A percentile compares a stretch with the other conserved stretches of the same genome.
These are phyloP conservation scores for Zaprionus ornatus DNA, from an alignment of 1,140 invertebrate genomes.

Conservation along the genomic window DNA sequence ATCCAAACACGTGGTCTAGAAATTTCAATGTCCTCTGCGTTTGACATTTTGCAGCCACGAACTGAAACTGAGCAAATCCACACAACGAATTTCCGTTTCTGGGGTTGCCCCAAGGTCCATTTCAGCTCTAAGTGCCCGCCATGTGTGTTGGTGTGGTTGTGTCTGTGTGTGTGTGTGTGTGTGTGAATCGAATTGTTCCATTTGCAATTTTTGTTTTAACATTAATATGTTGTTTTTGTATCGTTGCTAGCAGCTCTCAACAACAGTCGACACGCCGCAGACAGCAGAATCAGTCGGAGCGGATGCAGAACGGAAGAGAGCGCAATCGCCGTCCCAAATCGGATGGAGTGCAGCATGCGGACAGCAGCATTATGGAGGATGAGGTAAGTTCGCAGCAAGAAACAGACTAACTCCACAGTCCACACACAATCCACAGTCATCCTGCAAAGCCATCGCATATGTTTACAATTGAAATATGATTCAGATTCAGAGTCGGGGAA, in stretches of 20 bases:
- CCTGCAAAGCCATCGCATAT: conserved; percentile 21
- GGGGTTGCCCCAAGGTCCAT: conserved; percentile 11
- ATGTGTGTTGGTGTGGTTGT: not conserved
- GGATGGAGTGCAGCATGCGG: conserved; percentile 79
- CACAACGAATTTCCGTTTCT: conserved; percentile 29
- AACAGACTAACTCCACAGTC: no score
- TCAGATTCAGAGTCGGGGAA: conserved; percentile 2
- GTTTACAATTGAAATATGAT: conserved; percentile 70
- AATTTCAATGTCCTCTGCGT: conserved; percentile 28
- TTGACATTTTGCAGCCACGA: conserved; percentile 33
- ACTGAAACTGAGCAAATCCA: conserved; percentile 23
- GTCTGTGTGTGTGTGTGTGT: conserved; percentile 10
- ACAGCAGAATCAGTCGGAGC: conserved; percentile 65
- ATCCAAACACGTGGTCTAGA: conserved; percentile 23
- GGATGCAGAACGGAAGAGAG: conserved; percentile 70
- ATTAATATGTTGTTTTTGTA: conserved; percentile 41
- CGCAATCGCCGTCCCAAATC: conserved; percentile 75
- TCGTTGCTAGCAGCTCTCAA: conserved; percentile 51
- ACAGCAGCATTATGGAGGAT: conserved; percentile 82
- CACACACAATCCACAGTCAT: not conserved
- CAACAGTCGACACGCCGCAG: conserved; percentile 65
- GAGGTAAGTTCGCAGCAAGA: conserved; percentile 57
- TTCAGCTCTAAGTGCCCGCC: conserved; percentile 24
- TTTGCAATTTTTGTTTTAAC: conserved; percentile 18
- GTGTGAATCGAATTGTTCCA: conserved; percentile 4